Evolutionary conservation across 2,113 vertebrate species (phyloP).

Genomic region (Brachypodius melanocephalos): DNA sequence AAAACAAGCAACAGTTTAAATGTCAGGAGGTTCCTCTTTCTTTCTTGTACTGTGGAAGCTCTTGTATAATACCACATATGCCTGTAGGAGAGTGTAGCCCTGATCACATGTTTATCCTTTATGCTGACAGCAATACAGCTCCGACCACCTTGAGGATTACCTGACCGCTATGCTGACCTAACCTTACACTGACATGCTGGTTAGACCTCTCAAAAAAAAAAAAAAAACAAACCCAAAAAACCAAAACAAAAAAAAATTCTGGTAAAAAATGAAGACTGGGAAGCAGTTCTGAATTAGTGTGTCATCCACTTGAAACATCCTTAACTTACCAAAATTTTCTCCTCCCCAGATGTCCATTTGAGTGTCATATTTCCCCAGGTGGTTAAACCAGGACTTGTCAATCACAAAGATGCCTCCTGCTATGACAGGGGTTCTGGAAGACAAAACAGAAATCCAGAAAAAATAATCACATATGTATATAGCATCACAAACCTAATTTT

Average conservation of each 20-base stretch:
- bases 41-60: neutral
- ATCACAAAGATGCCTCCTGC: slow-evolving; percentile 98
- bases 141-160: neutral
- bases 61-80: neutral
- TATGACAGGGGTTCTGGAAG: slow-evolving; percentile 93
- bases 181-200: neutral
- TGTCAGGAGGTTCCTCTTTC: neutral
- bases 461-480: neutral
- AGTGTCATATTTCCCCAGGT: slow-evolving; percentile 95
- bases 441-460: neutral
- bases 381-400: slow-evolving; percentile 97
- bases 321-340: slow-evolving; percentile 94
- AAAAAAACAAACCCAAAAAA: too few relatives aligned
- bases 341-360: slow-evolving; percentile 99
- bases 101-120: neutral
- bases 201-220: neutral
- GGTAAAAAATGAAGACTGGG: neutral
- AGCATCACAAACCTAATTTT: neutral
- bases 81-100: neutral
- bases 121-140: neutral
- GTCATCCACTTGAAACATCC: neutral
- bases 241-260: neutral
- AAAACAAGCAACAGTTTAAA: neutral
- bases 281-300: neutral
- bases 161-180: neutral